Conservation (phyloP, 2,113 vertebrate genomes). For the Malurus melanocephalus region DNA sequence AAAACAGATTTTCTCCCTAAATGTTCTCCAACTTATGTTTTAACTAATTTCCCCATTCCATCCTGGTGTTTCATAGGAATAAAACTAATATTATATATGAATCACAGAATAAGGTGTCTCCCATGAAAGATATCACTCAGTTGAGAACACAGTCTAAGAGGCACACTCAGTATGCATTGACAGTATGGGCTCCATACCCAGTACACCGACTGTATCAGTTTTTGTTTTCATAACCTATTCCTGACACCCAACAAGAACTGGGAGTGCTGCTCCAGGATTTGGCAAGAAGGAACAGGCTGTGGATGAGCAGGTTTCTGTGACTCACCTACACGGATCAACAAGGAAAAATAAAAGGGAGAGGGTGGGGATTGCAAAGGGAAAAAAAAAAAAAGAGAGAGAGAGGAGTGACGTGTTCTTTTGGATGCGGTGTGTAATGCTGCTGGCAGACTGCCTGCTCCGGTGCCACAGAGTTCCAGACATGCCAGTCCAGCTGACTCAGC, state of each 20-base stretch:
- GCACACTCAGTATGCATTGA: not conserved
- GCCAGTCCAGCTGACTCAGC: slow-evolving; percentile 53
- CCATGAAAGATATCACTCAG: not conserved
- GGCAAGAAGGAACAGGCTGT: slow-evolving; percentile 66
- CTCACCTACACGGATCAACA: slow-evolving; percentile 58
- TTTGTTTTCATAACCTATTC: slow-evolving; percentile 61
- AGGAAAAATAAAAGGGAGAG: slow-evolving; percentile 65
- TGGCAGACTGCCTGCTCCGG: slow-evolving; percentile 29
- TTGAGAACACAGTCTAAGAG: not conserved
- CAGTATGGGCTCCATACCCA: not conserved
- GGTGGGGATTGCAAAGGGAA: slow-evolving; percentile 30
- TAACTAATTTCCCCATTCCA: not conserved
- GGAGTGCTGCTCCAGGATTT: slow-evolving; percentile 60
- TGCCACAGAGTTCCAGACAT: slow-evolving; percentile 51
- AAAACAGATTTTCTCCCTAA: not conserved
- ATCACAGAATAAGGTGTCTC: not conserved
- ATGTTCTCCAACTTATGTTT: not conserved
- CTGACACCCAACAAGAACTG: slow-evolving; percentile 51
- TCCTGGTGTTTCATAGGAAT: not conserved
- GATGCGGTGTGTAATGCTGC: slow-evolving; percentile 39
- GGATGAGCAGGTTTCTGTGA: slow-evolving; percentile 70
- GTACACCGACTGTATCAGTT: not conserved
- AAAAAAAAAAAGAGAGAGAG: not conserved
- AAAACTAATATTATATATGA: not conserved
- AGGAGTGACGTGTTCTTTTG: slow-evolving; percentile 46